Percentiles rank a stretch among this genome's conserved stretches.
Conservation (phyloP, 1,140 invertebrate genomes). For the Coelopa frigida region DNA sequence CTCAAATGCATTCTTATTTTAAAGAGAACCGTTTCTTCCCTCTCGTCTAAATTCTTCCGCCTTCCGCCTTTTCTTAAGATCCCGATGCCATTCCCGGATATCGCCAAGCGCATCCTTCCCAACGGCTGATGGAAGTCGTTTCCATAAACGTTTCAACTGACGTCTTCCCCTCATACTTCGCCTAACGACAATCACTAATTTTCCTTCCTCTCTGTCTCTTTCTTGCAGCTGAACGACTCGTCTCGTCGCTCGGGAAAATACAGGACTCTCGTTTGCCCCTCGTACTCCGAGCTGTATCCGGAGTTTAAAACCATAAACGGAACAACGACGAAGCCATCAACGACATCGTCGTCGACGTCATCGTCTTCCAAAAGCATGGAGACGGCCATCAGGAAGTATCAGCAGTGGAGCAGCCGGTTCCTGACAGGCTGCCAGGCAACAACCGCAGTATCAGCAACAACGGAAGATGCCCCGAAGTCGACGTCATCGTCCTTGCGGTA, state of each 20-base stretch:
- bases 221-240: slow-evolving; percentile 6
- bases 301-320: slow-evolving; percentile 5
- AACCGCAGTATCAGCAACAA: too few relatives aligned
- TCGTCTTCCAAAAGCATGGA: slow-evolving; percentile 18
- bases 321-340: neutral
- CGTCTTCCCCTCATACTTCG: neutral
- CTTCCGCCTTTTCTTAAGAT: too few relatives aligned
- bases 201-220: slow-evolving; percentile 14
- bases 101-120: too few relatives aligned
- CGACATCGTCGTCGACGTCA: slow-evolving; percentile 14
- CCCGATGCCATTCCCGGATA: too few relatives aligned
- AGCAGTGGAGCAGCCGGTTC: slow-evolving; percentile 34
- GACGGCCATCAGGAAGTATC: slow-evolving; percentile 24
- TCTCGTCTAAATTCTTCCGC: too few relatives aligned
- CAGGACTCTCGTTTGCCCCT: slow-evolving; percentile 30
- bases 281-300: slow-evolving; percentile 33
- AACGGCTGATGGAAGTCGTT: too few relatives aligned
- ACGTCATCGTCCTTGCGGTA: slow-evolving; percentile 11
- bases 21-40: too few relatives aligned
- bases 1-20: too few relatives aligned
- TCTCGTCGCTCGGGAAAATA: slow-evolving; percentile 20
- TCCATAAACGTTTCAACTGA: too few relatives aligned
- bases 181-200: slow-evolving; percentile 6
- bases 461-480: slow-evolving; percentile 2
- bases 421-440: too few relatives aligned